A percentile compares a stretch with the other conserved stretches of the same genome.
Evolutionary conservation across 2,797 vertebrate genomes (phyloP).

Genomic region (Macroramphosus scolopax): DNA sequence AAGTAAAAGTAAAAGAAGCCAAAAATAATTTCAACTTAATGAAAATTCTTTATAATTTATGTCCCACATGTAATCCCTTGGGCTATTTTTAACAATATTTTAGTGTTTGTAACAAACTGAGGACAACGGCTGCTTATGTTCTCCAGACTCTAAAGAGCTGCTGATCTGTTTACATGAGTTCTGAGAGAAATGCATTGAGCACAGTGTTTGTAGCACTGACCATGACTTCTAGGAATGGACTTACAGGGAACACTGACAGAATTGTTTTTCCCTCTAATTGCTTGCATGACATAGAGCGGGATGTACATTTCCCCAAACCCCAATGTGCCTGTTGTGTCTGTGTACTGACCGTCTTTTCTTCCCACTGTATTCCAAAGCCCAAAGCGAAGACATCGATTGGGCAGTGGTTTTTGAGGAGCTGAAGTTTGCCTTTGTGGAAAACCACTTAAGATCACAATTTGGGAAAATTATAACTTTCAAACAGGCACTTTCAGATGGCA

Average conservation of each 20-base stretch:
- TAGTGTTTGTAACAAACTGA: not conserved
- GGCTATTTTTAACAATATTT: too few species aligned
- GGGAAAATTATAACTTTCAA: constrained; percentile 53
- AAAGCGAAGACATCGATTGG: constrained; percentile 28
- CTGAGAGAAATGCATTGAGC: constrained; percentile 10
- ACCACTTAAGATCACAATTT: constrained; percentile 54
- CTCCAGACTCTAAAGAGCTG: not conserved
- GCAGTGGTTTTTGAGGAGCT: constrained; percentile 31
- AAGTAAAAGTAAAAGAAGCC: not conserved
- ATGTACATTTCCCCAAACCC: not conserved
- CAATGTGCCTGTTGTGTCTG: constrained; percentile 1
- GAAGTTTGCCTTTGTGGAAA: constrained; percentile 46
- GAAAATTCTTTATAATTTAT: too few species aligned
- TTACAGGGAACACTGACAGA: not conserved
- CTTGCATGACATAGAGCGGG: not conserved
- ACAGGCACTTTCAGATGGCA: constrained; percentile 53
- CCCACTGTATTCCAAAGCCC: constrained; percentile 21
- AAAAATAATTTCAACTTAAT: not conserved
- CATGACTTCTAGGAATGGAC: too few species aligned
- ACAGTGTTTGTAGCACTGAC: too few species aligned
- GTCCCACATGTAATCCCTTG: too few species aligned
- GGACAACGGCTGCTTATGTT: not conserved
- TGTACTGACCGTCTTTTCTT: too few species aligned
- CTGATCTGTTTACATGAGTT: not conserved
- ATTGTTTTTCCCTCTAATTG: too few species aligned